Evolutionary conservation across 53 echinoderm and acorn worm genomes (phyloP).

Genomic region (Arbacia lixula): DNA sequence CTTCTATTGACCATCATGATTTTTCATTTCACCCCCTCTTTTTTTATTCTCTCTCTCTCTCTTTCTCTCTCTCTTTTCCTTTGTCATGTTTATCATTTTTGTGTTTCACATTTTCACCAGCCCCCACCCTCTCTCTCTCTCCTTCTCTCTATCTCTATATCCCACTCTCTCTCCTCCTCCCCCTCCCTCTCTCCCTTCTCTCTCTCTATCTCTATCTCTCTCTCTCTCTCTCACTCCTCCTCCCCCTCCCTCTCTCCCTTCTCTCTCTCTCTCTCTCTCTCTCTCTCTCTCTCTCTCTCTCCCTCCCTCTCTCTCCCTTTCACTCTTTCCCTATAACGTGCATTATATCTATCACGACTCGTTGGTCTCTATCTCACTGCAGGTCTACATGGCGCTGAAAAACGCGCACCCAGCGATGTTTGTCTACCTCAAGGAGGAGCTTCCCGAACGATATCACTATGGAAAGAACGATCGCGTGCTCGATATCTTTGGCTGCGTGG

Average conservation of each 20-base stretch:
- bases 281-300: not conserved
- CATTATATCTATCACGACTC: not conserved
- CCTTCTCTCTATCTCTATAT: not conserved
- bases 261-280: too few species aligned
- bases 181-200: not conserved
- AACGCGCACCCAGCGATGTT: slow-evolving; percentile 73
- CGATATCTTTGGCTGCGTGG: slow-evolving; percentile 71
- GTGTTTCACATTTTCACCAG: not conserved
- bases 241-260: too few species aligned
- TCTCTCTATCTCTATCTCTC: not conserved
- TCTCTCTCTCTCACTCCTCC: not conserved
- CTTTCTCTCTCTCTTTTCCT: not conserved
- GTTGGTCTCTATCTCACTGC: not conserved
- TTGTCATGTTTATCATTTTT: too few species aligned
- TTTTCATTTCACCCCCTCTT: not conserved
- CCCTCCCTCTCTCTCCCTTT: not conserved
- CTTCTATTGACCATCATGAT: not conserved
- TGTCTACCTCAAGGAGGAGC: slow-evolving; percentile 72
- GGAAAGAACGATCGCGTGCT: slow-evolving; percentile 69
- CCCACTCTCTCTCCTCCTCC: not conserved
- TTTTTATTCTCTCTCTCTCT: not conserved
- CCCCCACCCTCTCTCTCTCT: not conserved
- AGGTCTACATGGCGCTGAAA: slow-evolving; percentile 66
- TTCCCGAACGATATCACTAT: slow-evolving; percentile 75
- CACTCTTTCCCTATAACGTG: not conserved